Conservation (phyloP, 2,113 vertebrate species). For the Caloenas nicobarica region DNA sequence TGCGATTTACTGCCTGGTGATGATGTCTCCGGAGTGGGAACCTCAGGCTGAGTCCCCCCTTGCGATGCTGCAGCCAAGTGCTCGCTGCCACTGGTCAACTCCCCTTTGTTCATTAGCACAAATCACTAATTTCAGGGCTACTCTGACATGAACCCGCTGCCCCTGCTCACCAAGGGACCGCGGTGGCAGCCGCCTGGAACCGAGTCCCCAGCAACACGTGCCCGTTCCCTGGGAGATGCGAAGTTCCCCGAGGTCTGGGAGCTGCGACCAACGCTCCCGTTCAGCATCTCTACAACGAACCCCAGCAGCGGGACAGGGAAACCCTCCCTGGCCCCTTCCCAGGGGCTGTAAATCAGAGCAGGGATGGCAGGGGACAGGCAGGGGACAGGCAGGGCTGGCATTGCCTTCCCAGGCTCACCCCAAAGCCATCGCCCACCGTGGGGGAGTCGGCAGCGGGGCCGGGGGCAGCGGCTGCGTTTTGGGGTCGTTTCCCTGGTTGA, state of each 20-base stretch:
- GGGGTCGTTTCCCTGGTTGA: not conserved
- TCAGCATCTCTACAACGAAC: not conserved
- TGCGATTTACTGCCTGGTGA: not conserved
- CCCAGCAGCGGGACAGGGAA: not conserved
- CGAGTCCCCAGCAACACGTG: not conserved
- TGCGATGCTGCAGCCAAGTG: not conserved
- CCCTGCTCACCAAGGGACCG: not conserved
- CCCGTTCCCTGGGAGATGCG: not conserved
- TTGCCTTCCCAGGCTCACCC: not conserved
- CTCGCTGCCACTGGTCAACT: not conserved
- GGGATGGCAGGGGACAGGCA: not conserved
- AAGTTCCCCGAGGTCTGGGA: not conserved
- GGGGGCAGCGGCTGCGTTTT: not conserved
- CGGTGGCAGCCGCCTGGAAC: not conserved
- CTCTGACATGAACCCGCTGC: not conserved
- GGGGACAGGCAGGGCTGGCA: not conserved
- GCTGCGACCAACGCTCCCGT: not conserved
- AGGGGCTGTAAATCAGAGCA: not conserved
- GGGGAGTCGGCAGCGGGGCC: not conserved
- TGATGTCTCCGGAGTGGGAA: fast-evolving
- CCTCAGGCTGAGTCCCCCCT: not conserved
- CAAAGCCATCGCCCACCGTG: not conserved
- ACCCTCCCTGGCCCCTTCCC: not conserved
- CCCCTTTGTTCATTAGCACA: not conserved
- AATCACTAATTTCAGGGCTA: not conserved